Base-by-base conservation (phyloP, 2,888 invertebrate species). In the Hyppa rectilinea region DNA sequence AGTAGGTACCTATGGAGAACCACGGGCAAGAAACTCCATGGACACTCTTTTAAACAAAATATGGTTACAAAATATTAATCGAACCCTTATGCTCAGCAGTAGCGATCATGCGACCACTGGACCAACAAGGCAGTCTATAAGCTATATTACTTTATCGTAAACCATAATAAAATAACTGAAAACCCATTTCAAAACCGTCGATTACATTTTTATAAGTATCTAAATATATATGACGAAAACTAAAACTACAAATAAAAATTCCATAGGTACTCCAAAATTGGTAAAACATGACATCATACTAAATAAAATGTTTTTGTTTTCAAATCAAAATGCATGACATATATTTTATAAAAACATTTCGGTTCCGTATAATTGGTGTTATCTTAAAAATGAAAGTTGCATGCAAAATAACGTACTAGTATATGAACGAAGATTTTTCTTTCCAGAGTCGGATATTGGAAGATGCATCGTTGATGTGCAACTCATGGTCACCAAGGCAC, bases 391-490 rank as follows among this genome's bases (percentile, higher is more conserved):
- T n/a, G 0, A 31, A 71, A 55, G 56, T 47, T 86, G 88, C 89
- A 89, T 90, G 88, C 78, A 79, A 68, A 65, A 36, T 68, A 67
- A 75, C 69, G 84, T 82, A 56, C 83, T 71, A 88, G 84, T 90
- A 89, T 82, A 81, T 89, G 29, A 83, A 69, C 78, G 31, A 69
- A 86, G 85, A 71, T 94, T 94, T 93, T 90, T 94, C 86, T 91
- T 97, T 97, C 86, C 98, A 98, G 98, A 98, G 97, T 96, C 98
- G 98, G 92, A 98, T 98, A 95, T 96, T 98, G 96, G 98, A 98
- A 96, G 98, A 98, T 96, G 98, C 98, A 84, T 98, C 98, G 89
- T 97, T 98, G 92, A 98, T 98, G 97, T 98, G 98, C 97, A 98
- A 98, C 96, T 98, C 98, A 79, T 98, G 98, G 98, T 98, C 98